Conservation (phyloP, 2,797 vertebrate genomes). For the Eleutherodactylus coqui region DNA sequence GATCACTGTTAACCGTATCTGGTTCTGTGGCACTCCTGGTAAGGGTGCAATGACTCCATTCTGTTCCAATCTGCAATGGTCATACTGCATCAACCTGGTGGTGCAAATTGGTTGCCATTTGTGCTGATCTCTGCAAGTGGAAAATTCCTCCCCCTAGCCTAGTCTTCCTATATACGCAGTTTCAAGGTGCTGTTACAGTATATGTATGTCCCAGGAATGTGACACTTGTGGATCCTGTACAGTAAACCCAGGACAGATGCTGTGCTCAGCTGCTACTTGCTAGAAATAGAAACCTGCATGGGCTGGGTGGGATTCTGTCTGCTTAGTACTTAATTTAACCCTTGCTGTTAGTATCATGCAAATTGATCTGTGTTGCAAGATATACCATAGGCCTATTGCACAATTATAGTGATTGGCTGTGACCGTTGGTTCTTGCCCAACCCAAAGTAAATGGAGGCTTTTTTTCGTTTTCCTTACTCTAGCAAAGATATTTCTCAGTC, state of each 20-base stretch:
- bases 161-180: not conserved
- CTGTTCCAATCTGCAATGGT: too few relatives aligned
- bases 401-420: not conserved
- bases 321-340: not conserved
- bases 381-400: not conserved
- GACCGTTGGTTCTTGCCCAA: not conserved
- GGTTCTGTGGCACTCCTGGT: too few relatives aligned
- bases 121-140: not conserved
- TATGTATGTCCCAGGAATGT: conserved; percentile 15
- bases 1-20: too few relatives aligned
- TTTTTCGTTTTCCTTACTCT: too few relatives aligned
- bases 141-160: not conserved
- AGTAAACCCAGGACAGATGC: conserved; percentile 46
- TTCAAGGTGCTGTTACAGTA: not conserved
- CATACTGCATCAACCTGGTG: too few relatives aligned
- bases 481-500: not conserved
- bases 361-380: too few relatives aligned
- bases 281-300: conserved; percentile 52
- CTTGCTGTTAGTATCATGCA: not conserved
- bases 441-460: not conserved
- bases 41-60: too few relatives aligned
- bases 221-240: not conserved
- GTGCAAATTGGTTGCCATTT: too few relatives aligned
- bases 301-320: not conserved
- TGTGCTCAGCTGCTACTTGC: conserved; percentile 46